These are phyloP conservation scores for Sminthurides bifidus DNA, from an alignment of 1,140 invertebrate genomes.

Conservation along the genomic window DNA sequence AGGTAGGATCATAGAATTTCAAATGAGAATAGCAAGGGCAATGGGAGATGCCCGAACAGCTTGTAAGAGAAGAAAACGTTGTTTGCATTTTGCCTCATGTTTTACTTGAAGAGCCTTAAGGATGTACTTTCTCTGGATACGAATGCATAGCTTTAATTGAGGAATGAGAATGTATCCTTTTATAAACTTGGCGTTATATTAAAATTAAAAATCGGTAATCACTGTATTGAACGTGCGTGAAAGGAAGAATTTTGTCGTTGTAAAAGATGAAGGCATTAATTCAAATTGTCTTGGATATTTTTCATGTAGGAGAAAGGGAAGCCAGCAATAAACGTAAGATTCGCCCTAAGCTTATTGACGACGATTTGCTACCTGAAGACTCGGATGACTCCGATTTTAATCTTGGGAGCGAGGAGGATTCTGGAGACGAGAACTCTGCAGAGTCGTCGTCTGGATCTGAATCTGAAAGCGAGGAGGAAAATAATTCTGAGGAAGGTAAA, in stretches of 20 bases:
- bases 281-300: neutral
- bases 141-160: neutral
- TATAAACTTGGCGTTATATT: neutral
- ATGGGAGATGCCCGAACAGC: too few relatives aligned
- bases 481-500: neutral
- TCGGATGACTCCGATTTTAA: slow-evolving; percentile 29
- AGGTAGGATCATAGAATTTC: too few relatives aligned
- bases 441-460: too few relatives aligned
- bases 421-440: neutral
- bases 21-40: too few relatives aligned
- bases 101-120: too few relatives aligned
- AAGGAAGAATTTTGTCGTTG: neutral
- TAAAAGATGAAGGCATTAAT: too few relatives aligned
- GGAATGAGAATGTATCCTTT: neutral
- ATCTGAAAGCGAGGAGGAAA: neutral
- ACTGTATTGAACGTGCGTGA: neutral
- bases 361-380: slow-evolving; percentile 11
- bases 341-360: slow-evolving; percentile 27
- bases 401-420: slow-evolving; percentile 8
- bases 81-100: too few relatives aligned
- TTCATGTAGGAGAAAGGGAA: slow-evolving; percentile 27
- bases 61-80: too few relatives aligned
- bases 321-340: slow-evolving; percentile 23
- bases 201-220: neutral
- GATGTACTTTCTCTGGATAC: neutral